These are phyloP conservation scores for Drosophila nigrodunni DNA, from an alignment of 1,140 invertebrate genomes.

Conservation along the genomic window DNA sequence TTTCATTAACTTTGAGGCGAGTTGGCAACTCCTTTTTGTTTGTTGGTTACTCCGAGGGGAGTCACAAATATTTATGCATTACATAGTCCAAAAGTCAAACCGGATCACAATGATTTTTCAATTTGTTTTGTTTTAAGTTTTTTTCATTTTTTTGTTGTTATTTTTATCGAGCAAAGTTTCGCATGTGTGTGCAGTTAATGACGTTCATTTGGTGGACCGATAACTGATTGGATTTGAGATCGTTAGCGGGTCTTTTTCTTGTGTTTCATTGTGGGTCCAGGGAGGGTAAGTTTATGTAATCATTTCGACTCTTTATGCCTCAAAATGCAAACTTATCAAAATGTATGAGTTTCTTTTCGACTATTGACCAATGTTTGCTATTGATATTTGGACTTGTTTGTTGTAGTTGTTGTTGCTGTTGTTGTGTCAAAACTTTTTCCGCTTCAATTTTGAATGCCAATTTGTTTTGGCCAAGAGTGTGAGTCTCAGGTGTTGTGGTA, in stretches of 20 bases:
- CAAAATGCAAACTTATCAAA: conserved; percentile 65
- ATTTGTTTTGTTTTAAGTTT: too few relatives aligned
- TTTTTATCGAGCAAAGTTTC: conserved; percentile 18
- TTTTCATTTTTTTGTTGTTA: conserved; percentile 10
- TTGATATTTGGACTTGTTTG: conserved; percentile 47
- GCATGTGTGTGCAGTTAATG: conserved; percentile 37
- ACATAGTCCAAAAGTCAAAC: conserved; percentile 50
- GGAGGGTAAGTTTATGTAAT: conserved; percentile 67
- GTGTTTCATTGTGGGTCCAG: conserved; percentile 4
- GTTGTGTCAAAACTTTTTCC: conserved; percentile 42
- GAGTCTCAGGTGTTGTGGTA: conserved; percentile 62
- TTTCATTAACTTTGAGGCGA: conserved; percentile 68
- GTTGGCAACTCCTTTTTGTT: conserved; percentile 53
- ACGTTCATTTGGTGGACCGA: conserved; percentile 37
- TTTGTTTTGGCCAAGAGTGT: conserved; percentile 35
- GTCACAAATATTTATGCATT: conserved; percentile 43
- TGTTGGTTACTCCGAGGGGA: background rate
- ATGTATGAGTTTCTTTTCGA: conserved; percentile 29
- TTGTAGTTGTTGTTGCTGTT: conserved; percentile 10
- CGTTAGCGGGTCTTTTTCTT: background rate
- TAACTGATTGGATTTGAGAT: conserved; percentile 30
- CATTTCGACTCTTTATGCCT: conserved; percentile 37
- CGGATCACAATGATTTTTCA: conserved; percentile 55
- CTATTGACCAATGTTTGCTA: conserved; percentile 67
- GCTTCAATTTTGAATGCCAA: conserved; percentile 51